Evolutionary conservation across 1,140 invertebrate species (phyloP).

Genomic region (Streblospio benedicti): DNA sequence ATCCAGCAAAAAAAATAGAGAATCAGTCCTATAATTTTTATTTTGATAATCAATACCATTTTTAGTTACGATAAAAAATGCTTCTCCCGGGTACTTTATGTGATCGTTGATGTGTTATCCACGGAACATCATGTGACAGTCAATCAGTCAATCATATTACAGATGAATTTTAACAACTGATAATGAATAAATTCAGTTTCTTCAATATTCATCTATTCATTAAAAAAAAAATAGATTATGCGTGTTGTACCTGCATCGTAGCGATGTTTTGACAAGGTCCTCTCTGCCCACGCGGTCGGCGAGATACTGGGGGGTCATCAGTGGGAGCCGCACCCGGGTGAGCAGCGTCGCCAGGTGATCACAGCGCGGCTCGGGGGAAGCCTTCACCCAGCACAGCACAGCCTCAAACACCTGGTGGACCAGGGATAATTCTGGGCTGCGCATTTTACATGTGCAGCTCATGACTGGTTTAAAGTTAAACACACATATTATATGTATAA

Average conservation of each 20-base stretch:
- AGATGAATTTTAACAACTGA: neutral
- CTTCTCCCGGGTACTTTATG: too few species aligned
- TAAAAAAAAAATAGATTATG: too few species aligned
- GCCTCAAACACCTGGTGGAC: constrained; percentile 81
- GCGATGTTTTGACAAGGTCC: constrained; percentile 57
- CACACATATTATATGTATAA: too few species aligned
- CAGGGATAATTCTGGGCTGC: constrained; percentile 27
- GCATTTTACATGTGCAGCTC: neutral
- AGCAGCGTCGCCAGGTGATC: constrained; percentile 62
- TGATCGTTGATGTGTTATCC: too few species aligned
- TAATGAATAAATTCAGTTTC: neutral
- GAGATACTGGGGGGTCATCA: constrained; percentile 72
- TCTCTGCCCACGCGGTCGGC: constrained; percentile 76
- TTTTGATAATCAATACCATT: too few species aligned
- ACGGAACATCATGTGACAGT: too few species aligned
- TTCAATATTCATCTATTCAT: neutral
- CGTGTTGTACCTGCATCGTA: constrained; percentile 43
- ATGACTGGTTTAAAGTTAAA: neutral
- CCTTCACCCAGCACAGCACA: constrained; percentile 72
- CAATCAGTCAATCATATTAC: too few species aligned
- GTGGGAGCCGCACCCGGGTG: constrained; percentile 66
- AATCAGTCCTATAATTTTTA: too few species aligned
- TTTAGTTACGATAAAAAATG: too few species aligned
- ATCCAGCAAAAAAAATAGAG: too few species aligned
- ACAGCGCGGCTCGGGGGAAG: constrained; percentile 54